Percentiles rank a stretch among this genome's conserved stretches.
Evolutionary conservation across 1,140 invertebrate genomes (phyloP).

Genomic region (Steinernema feltiae): DNA sequence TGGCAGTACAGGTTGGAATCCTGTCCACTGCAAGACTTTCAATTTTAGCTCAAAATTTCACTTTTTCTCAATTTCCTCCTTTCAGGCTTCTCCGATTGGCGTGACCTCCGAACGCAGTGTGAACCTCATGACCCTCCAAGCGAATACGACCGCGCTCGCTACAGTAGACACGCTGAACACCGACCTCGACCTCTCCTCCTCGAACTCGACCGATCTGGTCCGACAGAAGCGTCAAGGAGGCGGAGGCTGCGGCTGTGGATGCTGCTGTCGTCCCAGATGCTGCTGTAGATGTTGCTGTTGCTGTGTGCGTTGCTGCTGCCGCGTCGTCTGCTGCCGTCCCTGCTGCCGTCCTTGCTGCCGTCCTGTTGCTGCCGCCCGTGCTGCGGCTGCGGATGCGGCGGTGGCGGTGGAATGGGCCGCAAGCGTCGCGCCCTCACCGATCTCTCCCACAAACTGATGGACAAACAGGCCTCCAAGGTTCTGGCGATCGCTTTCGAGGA

Average conservation of each 20-base stretch:
- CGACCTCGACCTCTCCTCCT: conserved; percentile 11
- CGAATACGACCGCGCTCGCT: conserved; percentile 6
- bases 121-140: background rate
- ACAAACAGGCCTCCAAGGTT: conserved; percentile 20
- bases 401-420: conserved; percentile 18
- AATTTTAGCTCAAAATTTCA: background rate
- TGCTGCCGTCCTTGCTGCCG: conserved; percentile 19
- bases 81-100: conserved; percentile 6
- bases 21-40: no score
- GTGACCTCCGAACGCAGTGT: conserved; percentile 12
- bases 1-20: no score
- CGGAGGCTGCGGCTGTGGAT: conserved; percentile 9
- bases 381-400: conserved; percentile 20
- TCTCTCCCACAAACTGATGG: conserved; percentile 27
- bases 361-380: conserved; percentile 12
- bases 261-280: conserved; percentile 21
- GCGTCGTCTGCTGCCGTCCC: conserved; percentile 4
- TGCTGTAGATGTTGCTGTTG: conserved; percentile 28
- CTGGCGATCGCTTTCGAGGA: conserved; percentile 13
- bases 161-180: conserved; percentile 20
- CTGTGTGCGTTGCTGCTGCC: conserved; percentile 14
- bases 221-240: conserved; percentile 17
- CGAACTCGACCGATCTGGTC: conserved; percentile 21
- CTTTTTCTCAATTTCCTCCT: background rate
- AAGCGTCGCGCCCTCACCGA: conserved; percentile 19